phyloP scores from a whole-genome alignment of 2,113 vertebrate species.

The Orientallactaga bullata region DNA sequence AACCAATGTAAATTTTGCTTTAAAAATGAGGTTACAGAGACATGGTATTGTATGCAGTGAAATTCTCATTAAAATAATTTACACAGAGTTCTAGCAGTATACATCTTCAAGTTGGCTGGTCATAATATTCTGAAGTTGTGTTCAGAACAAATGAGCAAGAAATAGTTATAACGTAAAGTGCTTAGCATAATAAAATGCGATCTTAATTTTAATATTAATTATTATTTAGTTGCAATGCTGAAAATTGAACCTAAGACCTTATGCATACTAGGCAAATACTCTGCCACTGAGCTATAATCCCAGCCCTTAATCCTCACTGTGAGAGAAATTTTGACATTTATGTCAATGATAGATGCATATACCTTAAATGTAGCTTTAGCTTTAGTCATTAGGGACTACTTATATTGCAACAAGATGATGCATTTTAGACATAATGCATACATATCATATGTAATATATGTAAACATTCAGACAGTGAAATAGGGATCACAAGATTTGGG shows the following conservation, averaged over 20 bases:
- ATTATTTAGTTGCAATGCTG: background rate
- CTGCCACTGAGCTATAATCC: background rate
- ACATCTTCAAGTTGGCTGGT: background rate
- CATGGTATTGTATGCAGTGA: background rate
- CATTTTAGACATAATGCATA: background rate
- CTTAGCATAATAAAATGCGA: background rate
- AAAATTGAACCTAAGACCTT: background rate
- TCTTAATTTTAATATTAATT: slow-evolving; percentile 32
- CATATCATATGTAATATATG: background rate
- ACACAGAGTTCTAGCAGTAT: background rate
- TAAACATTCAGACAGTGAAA: background rate
- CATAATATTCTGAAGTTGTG: slow-evolving; percentile 15
- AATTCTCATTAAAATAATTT: slow-evolving; percentile 51
- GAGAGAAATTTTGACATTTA: slow-evolving; percentile 68
- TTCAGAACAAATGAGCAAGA: slow-evolving; percentile 60
- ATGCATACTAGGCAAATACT: background rate
- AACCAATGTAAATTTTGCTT: slow-evolving; percentile 28
- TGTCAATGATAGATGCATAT: slow-evolving; percentile 55
- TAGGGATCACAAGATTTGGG: background rate
- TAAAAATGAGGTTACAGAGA: slow-evolving; percentile 11
- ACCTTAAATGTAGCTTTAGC: slow-evolving; percentile 79
- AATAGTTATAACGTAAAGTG: slow-evolving; percentile 7
- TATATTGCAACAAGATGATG: slow-evolving; percentile 77
- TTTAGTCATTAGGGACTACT: slow-evolving; percentile 79
- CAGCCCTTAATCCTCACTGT: background rate